Conservation (phyloP, 2,888 invertebrate species). For the Zelleria hepariella region DNA sequence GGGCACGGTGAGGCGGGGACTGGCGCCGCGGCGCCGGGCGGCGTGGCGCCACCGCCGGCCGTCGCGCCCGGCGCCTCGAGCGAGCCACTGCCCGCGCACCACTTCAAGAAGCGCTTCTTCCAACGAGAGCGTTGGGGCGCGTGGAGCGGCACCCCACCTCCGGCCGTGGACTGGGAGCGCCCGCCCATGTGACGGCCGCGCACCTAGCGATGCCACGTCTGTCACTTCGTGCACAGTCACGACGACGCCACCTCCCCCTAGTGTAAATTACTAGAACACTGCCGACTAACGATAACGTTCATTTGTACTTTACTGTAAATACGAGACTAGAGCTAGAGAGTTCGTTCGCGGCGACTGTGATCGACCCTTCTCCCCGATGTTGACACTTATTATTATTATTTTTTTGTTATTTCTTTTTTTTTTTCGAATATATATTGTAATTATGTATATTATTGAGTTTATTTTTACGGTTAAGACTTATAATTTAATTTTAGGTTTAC, state of each 20-base stretch:
- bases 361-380: conserved; percentile 20
- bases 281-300: background rate
- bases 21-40: conserved; percentile 26
- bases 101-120: conserved; percentile 90
- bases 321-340: background rate
- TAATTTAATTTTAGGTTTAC: conserved; percentile 58
- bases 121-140: conserved; percentile 79
- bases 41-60: conserved; percentile 67
- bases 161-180: conserved; percentile 61
- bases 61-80: conserved; percentile 62
- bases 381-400: conserved; percentile 15
- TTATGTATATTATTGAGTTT: conserved; percentile 71
- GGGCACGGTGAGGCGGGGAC: conserved; percentile 76
- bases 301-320: conserved; percentile 1
- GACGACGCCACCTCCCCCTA: conserved; percentile 13
- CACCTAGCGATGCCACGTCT: conserved; percentile 28
- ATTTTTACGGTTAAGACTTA: conserved; percentile 63
- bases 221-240: conserved; percentile 18
- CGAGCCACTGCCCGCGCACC: conserved; percentile 57
- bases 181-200: conserved; percentile 62
- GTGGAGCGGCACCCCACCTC: conserved; percentile 56
- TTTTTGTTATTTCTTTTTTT: conserved; percentile 49
- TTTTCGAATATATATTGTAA: conserved; percentile 70
- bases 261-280: background rate
- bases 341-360: conserved; percentile 5